These are phyloP conservation scores for Pogonomyrmex barbatus DNA, from an alignment of 1,140 invertebrate genomes.

Conservation along the genomic window DNA sequence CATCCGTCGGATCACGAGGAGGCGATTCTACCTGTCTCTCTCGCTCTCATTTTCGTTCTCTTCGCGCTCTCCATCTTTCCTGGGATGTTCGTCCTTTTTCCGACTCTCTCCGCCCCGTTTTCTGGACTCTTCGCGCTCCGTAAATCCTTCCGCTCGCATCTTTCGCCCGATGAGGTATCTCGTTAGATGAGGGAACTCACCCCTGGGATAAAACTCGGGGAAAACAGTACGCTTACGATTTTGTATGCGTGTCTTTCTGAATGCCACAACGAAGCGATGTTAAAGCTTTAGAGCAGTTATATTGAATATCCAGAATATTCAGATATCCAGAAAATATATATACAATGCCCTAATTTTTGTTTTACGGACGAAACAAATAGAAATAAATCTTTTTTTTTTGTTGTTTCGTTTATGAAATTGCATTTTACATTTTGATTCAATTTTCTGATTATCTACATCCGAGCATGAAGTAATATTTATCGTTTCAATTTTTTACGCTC, in stretches of 20 bases:
- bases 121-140: constrained; percentile 26
- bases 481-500: neutral
- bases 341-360: neutral
- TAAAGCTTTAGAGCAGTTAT: neutral
- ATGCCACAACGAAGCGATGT: constrained; percentile 13
- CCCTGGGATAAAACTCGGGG: constrained; percentile 43
- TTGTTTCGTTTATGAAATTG: neutral
- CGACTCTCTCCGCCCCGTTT: neutral
- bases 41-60: constrained; percentile 51
- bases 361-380: too few relatives aligned
- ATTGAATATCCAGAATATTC: neutral
- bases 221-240: constrained; percentile 51
- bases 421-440: neutral
- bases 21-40: constrained; percentile 70
- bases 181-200: constrained; percentile 68
- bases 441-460: neutral
- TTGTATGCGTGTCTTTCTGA: constrained; percentile 27
- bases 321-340: neutral
- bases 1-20: constrained; percentile 57
- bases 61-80: constrained; percentile 14
- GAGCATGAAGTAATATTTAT: constrained; percentile 1
- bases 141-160: constrained; percentile 58
- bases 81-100: neutral
- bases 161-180: constrained; percentile 62
- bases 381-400: neutral